Conservation (phyloP, 2,113 vertebrate species). For the Pionites leucogaster region DNA sequence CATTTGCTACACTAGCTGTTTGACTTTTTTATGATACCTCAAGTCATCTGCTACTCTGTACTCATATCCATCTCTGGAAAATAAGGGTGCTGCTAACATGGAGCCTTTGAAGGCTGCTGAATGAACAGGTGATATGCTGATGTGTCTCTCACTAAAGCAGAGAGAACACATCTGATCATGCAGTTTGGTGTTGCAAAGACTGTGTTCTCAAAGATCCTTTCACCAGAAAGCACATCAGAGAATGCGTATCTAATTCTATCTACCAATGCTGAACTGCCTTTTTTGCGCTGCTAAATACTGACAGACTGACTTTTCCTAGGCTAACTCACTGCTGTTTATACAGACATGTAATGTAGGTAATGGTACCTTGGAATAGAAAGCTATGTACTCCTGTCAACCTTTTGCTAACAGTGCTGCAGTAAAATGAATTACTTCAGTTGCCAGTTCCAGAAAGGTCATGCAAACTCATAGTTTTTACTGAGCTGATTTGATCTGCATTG, state of each 20-base stretch:
- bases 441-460: neutral
- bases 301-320: neutral
- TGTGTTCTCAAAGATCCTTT: neutral
- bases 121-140: neutral
- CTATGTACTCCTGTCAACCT: neutral
- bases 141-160: neutral
- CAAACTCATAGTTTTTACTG: neutral
- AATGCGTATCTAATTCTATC: neutral
- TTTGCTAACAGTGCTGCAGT: neutral
- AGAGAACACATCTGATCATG: neutral
- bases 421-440: neutral
- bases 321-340: neutral
- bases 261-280: neutral
- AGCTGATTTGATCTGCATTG: neutral
- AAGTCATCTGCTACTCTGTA: neutral
- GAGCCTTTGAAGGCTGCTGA: neutral
- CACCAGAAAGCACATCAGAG: neutral
- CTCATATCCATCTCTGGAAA: neutral
- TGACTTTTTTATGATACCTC: neutral
- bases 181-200: neutral
- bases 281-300: neutral
- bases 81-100: neutral
- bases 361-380: neutral
- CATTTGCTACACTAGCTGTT: neutral
- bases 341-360: neutral